Base-by-base conservation (phyloP, 2,888 invertebrate species). In the Tiliacea citrago region DNA sequence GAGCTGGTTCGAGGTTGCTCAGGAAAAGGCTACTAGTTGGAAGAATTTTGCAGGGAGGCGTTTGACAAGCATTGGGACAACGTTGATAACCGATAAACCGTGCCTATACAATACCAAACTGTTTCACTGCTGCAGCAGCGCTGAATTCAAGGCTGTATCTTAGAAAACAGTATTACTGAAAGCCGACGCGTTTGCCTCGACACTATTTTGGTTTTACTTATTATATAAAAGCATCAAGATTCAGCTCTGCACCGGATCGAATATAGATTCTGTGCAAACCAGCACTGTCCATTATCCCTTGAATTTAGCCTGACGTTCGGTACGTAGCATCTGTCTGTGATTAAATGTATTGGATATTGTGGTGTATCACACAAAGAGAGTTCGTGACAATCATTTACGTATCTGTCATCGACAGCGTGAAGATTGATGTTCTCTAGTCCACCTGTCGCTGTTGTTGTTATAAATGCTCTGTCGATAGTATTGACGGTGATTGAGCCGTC, bases 391-490 rank as follows among this genome's bases (percentile, higher is more conserved):
- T 81, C 47, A 68, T 66, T 71, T 55, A 55, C n/a, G 21, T 16
- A 58, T 62, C 58, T 75, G 55, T 68, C 79, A 75, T 45, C 53
- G 18, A 47, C 47, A 35, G 49, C 53, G 3, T 24, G 68, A 55
- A 65, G 13, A 74, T 68, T 24, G 62, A 67, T 67, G 8, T 42
- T 35, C 53, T 39, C 24, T 13, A 24, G 47, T 24, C 47, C 53
- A 68, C 29, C 16, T 39, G 49, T 55, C 75, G 49, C 62, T 57
- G 21, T 60, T 75, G 51, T 57, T 57, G 62, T 24, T 67, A 29
- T 42, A 9, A 58, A 67, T 67, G 21, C 49, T 42, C n/a, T 53
- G 35, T 63, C 21, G 24, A 13, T 49, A 24, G 49, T 61, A 35
- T 55, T n/a, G 47, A 29, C 29, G 12, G 67, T 55, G 62, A 65